phyloP scores from a whole-genome alignment of 2,113 vertebrate species.

The Anarhynchus alexandrinus region DNA sequence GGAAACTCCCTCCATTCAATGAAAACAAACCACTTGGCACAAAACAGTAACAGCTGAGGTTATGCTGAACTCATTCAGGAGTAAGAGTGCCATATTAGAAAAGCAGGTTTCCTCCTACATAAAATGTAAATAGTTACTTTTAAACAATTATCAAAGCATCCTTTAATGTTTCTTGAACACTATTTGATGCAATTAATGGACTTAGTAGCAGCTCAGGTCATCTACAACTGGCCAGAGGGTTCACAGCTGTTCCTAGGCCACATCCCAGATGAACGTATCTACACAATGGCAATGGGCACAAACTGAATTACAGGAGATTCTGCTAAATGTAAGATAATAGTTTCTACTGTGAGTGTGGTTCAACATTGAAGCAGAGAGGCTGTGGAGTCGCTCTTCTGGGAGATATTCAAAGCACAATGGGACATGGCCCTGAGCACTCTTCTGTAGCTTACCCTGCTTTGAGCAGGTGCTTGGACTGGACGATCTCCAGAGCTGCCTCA shows the following conservation, averaged over 20 bases:
- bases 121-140: background rate
- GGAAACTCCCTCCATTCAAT: background rate
- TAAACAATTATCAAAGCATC: background rate
- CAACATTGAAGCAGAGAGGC: background rate
- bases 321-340: background rate
- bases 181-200: background rate
- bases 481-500: background rate
- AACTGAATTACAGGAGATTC: background rate
- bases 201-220: background rate
- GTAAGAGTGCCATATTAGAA: background rate
- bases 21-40: background rate
- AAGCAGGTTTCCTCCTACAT: background rate
- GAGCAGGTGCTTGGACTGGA: background rate
- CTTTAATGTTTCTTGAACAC: background rate
- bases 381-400: background rate
- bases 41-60: background rate
- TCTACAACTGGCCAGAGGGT: background rate
- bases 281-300: accelerated
- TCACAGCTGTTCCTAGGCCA: background rate
- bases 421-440: background rate
- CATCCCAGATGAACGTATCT: background rate
- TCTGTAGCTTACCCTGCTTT: background rate
- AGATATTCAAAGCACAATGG: background rate
- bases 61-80: background rate
- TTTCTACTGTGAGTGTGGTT: background rate